Base-by-base conservation (phyloP, 1,140 invertebrate genomes). In the Neotoxoptera formosana region DNA sequence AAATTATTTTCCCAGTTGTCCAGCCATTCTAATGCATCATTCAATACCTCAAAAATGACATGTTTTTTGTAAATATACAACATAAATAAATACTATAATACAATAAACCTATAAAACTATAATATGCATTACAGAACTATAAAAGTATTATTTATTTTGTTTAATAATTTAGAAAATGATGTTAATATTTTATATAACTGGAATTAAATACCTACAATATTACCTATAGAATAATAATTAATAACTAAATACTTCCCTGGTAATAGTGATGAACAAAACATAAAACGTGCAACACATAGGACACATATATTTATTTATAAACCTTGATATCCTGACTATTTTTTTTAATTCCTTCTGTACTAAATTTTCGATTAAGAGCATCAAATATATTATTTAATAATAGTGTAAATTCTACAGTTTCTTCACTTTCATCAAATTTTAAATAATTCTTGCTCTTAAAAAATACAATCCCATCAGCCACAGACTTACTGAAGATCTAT, bases 401-500 rank as follows among this genome's bases (percentile, higher is more conserved):
- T 86, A 45, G 7, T 45, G 84, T 86, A 86, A 86, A 86, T 23
- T 86, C 25, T 86, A 86, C 84, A 45, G 84, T 86, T 86, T 47
- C 84, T 45, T 86, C 84, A 86, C 84, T 45, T 36, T 86, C 41
- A 45, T 23, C 41, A 86, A 86, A 45, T 23, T 41, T 41, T 20
- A 2, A 20, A 86, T 25, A 86, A 45, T 25, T 41, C 41, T 86
- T 86, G 21, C 20, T 86, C 41, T 86, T 86, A 86, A 45, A 86
- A 86, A 86, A 41, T 23, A 45, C 17, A 41, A 86, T 86, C 17
- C 83, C 83, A 86, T 45, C 83, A 23, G 83, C 83, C 83, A 86
- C 47, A 23, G 83, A 86, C 45, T 41, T 45, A 86, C 83, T 86
- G 45, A 86, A 86, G 21, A 86, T 86, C 84, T 45, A 86, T 45